Base-by-base conservation (phyloP, 2,113 vertebrate species). In the Planiliza haematocheilus region DNA sequence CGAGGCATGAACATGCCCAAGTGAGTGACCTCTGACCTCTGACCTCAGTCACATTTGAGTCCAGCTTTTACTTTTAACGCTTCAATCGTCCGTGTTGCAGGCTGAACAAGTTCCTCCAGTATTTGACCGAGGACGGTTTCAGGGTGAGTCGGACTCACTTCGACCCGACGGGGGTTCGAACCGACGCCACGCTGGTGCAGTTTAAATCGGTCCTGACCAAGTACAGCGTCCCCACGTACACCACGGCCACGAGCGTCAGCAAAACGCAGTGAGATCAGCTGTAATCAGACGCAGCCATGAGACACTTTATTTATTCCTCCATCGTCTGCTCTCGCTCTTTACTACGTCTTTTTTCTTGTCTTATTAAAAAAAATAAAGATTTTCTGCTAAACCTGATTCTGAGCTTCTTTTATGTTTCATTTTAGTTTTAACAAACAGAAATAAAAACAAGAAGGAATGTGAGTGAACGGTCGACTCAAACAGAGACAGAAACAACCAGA, bases 1-100 rank as follows among this genome's bases (percentile, higher is more conserved):
- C 93, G 96, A 55, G 96, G 97, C 59, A 96, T 97, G 95, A 99
- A 99, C 84, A 98, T 99, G 95, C 97, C 97, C 56, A 99, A 98
- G 98, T 99, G 91, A 94, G 96, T 84, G 18, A 52, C 21, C 42
- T 17, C 10, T 12, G 24, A 58, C 34, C 30, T 48, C 41, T n/a
- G n/a, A n/a, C n/a, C n/a, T n/a, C n/a, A n/a, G n/a, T n/a, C n/a
- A n/a, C n/a, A n/a, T n/a, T n/a, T n/a, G n/a, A n/a, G n/a, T n/a
- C n/a, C n/a, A n/a, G n/a, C n/a, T n/a, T n/a, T 66, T 18, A 10
- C 8, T 14, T 38, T 39, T 7, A 57, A 57, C 14, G 10, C 10
- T 17, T 30, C 21, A 20, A 36, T 17, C 17, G 3, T 16, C 14
- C 16, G 5, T 42, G 21, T 4, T 52, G 0, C 89, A 99, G 98